Conservation (phyloP, 1,140 invertebrate species). For the Zophobas atratus region DNA sequence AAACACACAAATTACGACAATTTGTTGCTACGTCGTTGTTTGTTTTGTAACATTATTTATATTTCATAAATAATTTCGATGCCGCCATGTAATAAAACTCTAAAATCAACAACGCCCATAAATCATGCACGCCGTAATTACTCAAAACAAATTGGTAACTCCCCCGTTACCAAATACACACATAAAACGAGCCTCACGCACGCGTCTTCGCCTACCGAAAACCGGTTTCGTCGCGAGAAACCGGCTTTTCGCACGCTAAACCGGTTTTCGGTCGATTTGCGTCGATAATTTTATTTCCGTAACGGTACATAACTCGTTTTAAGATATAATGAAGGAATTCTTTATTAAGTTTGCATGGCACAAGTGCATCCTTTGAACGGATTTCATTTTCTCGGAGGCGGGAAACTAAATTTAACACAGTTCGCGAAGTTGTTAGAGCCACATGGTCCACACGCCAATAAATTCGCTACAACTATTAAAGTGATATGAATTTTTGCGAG, state of each 20-base stretch:
- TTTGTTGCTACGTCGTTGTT: slow-evolving; percentile 26
- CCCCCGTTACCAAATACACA: neutral
- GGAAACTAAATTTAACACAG: slow-evolving; percentile 35
- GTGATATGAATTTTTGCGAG: neutral
- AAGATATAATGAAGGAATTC: neutral
- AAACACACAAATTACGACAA: slow-evolving; percentile 6
- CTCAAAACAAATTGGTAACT: neutral
- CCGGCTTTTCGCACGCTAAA: no score
- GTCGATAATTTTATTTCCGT: slow-evolving; percentile 8
- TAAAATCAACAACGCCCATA: slow-evolving; percentile 24
- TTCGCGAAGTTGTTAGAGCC: slow-evolving; percentile 11
- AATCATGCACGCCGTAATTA: slow-evolving; percentile 19
- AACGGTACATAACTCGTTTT: neutral
- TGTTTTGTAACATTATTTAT: slow-evolving; percentile 24
- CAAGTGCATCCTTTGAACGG: slow-evolving; percentile 27
- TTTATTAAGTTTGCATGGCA: slow-evolving; percentile 26
- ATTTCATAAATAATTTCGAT: slow-evolving; percentile 26
- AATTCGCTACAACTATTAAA: neutral
- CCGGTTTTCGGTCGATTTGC: no score
- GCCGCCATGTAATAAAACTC: slow-evolving; percentile 19
- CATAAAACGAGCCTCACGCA: neutral
- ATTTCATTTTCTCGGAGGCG: slow-evolving; percentile 30
- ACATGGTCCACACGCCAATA: slow-evolving; percentile 17
- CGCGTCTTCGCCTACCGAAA: no score
- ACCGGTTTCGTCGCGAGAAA: no score